phyloP scores from a whole-genome alignment of 2,113 vertebrate species.

The Python bivittatus region DNA sequence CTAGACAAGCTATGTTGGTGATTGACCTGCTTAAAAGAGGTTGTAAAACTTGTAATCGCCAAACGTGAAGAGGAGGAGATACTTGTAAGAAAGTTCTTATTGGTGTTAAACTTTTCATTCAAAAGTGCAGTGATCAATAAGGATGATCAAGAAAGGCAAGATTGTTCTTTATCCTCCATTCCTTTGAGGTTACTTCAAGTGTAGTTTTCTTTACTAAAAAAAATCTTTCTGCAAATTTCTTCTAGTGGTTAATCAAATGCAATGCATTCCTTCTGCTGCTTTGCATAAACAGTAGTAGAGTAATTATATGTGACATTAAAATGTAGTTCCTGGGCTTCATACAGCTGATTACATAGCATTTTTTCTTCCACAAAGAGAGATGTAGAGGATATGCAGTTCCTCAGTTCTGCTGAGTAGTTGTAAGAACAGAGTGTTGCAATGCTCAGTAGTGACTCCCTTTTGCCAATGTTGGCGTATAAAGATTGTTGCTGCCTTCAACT shows the following conservation, averaged over 20 bases:
- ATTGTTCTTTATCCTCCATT: background rate
- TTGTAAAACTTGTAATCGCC: background rate
- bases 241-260: background rate
- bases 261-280: background rate
- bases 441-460: background rate
- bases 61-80: background rate
- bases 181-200: background rate
- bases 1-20: background rate
- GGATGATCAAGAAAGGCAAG: background rate
- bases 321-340: background rate
- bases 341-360: background rate
- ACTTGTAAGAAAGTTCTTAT: background rate
- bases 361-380: background rate
- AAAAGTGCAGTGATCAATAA: background rate
- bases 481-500: conserved; percentile 1
- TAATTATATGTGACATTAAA: background rate
- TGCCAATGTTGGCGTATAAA: background rate
- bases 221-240: background rate
- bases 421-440: background rate
- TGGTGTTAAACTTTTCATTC: background rate
- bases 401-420: background rate
- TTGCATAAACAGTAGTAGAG: background rate
- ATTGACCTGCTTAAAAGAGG: background rate
- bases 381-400: background rate
- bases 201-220: background rate